phyloP scores from a whole-genome alignment of 2,113 vertebrate genomes.

The Cololabis saira region DNA sequence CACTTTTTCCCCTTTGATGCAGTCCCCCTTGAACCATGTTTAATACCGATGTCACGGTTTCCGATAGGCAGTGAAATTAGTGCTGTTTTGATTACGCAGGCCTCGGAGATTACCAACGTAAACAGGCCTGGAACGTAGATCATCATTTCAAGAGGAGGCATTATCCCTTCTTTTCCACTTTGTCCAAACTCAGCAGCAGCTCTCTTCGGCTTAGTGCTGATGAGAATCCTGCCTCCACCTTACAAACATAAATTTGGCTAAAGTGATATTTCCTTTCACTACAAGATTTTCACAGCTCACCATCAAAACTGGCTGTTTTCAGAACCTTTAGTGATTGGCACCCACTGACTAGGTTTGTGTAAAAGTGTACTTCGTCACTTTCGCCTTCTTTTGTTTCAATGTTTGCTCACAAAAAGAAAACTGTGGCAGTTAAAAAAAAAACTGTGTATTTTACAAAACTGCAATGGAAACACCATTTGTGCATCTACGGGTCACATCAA shows the following conservation, averaged over 20 bases:
- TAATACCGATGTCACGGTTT: conserved; percentile 71
- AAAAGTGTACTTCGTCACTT: too few species aligned
- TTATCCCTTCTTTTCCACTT: conserved; percentile 64
- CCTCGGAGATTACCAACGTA: conserved; percentile 68
- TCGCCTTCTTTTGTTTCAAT: too few species aligned
- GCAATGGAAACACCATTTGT: too few species aligned
- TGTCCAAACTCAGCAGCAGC: conserved; percentile 56
- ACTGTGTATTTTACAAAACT: too few species aligned
- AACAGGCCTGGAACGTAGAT: conserved; percentile 68
- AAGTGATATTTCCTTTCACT: conserved; percentile 49
- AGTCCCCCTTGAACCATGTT: conserved; percentile 49
- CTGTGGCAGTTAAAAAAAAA: too few species aligned
- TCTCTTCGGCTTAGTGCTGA: conserved; percentile 68
- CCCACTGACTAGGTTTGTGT: too few species aligned
- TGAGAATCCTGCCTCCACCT: conserved; percentile 67
- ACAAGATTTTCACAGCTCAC: conserved; percentile 14
- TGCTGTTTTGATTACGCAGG: conserved; percentile 70
- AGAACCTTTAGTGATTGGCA: neutral
- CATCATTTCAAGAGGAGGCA: conserved; percentile 64
- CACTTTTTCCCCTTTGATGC: conserved; percentile 24
- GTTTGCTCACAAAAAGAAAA: too few species aligned
- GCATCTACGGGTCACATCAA: too few species aligned
- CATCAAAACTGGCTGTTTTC: conserved; percentile 13
- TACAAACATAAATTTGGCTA: conserved; percentile 42
- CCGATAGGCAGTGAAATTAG: conserved; percentile 75